These are phyloP conservation scores for Passer montanus DNA, from an alignment of 2,113 vertebrate genomes.

Conservation along the genomic window DNA sequence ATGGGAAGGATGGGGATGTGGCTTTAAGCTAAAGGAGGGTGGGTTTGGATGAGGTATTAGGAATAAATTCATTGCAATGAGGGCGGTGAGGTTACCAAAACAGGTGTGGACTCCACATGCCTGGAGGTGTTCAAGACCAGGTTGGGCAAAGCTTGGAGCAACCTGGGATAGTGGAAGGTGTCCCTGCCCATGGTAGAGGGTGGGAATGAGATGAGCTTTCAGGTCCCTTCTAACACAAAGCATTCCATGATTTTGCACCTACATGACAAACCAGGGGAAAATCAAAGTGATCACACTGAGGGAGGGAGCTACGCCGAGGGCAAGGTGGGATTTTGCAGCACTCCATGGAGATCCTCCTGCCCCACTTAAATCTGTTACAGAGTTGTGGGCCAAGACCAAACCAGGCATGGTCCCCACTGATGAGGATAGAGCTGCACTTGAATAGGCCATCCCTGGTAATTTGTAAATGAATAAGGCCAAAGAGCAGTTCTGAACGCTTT, in stretches of 20 bases:
- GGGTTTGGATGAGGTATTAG: not conserved
- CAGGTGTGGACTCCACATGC: not conserved
- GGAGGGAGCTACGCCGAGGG: not conserved
- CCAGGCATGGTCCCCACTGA: not conserved
- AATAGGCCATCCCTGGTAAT: not conserved
- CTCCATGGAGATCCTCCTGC: not conserved
- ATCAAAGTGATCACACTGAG: accelerated
- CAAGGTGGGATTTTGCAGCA: accelerated
- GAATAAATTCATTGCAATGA: not conserved
- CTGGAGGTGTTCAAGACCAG: not conserved
- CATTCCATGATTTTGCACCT: not conserved
- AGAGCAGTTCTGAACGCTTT: not conserved
- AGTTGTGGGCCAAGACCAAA: accelerated
- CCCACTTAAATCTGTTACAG: not conserved
- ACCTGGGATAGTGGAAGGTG: not conserved
- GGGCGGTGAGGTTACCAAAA: not conserved
- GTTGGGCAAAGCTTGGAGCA: not conserved
- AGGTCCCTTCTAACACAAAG: not conserved
- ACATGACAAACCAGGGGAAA: not conserved
- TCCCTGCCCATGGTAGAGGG: not conserved
- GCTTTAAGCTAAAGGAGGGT: not conserved
- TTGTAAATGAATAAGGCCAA: not conserved
- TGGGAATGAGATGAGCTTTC: not conserved
- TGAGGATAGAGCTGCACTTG: not conserved
- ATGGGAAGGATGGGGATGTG: not conserved